Conservation (phyloP, 2,797 vertebrate genomes). For the Buceros bicornis region DNA sequence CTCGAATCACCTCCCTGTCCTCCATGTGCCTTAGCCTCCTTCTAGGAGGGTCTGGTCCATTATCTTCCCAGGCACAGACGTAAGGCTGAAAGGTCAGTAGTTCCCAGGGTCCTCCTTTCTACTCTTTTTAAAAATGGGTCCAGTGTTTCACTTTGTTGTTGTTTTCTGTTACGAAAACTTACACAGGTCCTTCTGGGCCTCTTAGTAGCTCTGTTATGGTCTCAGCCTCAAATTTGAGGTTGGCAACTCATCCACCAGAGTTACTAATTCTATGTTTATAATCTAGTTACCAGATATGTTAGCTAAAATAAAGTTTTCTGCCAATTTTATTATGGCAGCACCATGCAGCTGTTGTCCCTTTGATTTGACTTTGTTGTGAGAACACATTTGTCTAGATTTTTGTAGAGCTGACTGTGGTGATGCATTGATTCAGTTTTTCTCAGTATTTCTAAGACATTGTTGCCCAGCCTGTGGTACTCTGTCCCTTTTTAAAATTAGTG, state of each 20-base stretch:
- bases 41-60: too few species aligned
- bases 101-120: too few species aligned
- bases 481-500: background rate
- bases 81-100: too few species aligned
- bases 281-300: background rate
- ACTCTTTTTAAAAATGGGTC: too few species aligned
- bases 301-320: constrained; percentile 3
- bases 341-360: background rate
- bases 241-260: background rate
- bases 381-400: background rate
- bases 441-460: background rate
- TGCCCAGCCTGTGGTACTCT: background rate
- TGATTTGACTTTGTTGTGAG: background rate
- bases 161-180: background rate
- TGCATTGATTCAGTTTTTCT: background rate
- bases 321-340: background rate
- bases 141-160: too few species aligned
- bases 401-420: background rate
- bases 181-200: background rate
- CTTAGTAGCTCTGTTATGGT: background rate
- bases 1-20: too few species aligned
- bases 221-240: background rate
- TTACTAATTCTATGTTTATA: background rate
- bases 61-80: too few species aligned
- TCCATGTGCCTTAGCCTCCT: too few species aligned